Evolutionary conservation across 1,140 invertebrate genomes (phyloP), one percentile per base, ranked within the genome.

Genomic region (Pseudoatta argentina): DNA sequence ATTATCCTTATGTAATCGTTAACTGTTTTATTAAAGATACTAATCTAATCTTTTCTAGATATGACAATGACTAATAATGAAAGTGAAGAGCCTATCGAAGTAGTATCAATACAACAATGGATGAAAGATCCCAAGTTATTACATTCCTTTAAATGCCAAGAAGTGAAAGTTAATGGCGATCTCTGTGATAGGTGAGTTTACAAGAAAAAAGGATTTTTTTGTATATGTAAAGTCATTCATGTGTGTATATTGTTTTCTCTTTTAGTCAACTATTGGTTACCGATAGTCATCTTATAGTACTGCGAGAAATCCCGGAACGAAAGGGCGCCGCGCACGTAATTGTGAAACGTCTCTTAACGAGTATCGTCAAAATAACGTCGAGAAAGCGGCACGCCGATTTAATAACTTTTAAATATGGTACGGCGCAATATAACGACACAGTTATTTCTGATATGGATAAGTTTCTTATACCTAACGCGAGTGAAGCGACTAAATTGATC

Each of bases 321-420:
- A 97, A 96, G 96, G 96, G 97, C 7, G 97, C 97, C 90, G 98
- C 97, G 0, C 97, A 98, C 93, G 97, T 99, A 3, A 97, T 98
- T 88, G 97, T 98, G 0, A 96, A 98, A 87, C 96, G 98, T 53
- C 97, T 98, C 1, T 95, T 99, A 67, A 97, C 97, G 16, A 97
- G 97, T 57, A 98, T 99, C 90, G 98, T 99, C 16, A 99, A 98
- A 96, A 99, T 99, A 85, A 99, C 99, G 1, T 98, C 98, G 12
- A 98, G 98, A 93, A 99, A 99, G 94, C 97, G 97, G 78, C 97
- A 98, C 94, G 98, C 98, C 0, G 98, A 99, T 94, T 95, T 99
- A 83, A 99, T 99, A 85, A 99, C 99, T 4, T 99, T 99, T 93
- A 99, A 99, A 94, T 99, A 99, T 93, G 98, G 98, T 18, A 96